These are phyloP conservation scores for Lomographa bimaculata DNA, from an alignment of 2,888 invertebrate species.

Conservation along the genomic window DNA sequence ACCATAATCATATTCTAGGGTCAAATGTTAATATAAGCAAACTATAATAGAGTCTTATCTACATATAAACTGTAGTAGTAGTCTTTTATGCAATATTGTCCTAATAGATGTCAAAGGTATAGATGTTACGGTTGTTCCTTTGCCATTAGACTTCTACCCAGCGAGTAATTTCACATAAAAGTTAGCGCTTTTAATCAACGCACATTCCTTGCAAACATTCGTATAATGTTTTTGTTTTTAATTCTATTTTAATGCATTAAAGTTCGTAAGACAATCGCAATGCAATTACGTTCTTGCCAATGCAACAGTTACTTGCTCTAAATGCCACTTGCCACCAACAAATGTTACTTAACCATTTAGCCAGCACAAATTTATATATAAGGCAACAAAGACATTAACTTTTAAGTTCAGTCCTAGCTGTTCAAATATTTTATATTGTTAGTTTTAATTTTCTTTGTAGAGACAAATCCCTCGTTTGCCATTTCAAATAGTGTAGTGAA, in stretches of 20 bases:
- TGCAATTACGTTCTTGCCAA: slow-evolving; percentile 27
- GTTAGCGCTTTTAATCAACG: slow-evolving; percentile 14
- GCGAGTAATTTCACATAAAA: no score
- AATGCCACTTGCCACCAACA: slow-evolving; percentile 16
- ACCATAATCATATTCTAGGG: no score
- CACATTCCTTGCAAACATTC: slow-evolving; percentile 13
- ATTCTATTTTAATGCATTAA: no score
- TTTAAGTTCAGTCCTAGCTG: slow-evolving; percentile 29
- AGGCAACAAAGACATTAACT: slow-evolving; percentile 5
- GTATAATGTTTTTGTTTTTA: no score
- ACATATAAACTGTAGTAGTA: no score
- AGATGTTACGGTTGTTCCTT: no score
- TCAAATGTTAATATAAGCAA: no score
- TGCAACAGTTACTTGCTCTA: slow-evolving; percentile 8
- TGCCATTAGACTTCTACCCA: no score
- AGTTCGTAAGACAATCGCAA: slow-evolving; percentile 7
- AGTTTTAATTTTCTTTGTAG: slow-evolving; percentile 25
- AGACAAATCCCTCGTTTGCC: slow-evolving; percentile 25
- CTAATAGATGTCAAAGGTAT: no score
- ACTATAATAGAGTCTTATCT: no score
- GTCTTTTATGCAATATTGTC: no score
- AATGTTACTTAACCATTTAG: background rate
- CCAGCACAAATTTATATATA: slow-evolving; percentile 26
- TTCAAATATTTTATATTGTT: slow-evolving; percentile 27
- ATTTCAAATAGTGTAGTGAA: slow-evolving; percentile 33